These are phyloP conservation scores for Toxotes jaculatrix DNA, from an alignment of 2,113 vertebrate species.

Conservation along the genomic window DNA sequence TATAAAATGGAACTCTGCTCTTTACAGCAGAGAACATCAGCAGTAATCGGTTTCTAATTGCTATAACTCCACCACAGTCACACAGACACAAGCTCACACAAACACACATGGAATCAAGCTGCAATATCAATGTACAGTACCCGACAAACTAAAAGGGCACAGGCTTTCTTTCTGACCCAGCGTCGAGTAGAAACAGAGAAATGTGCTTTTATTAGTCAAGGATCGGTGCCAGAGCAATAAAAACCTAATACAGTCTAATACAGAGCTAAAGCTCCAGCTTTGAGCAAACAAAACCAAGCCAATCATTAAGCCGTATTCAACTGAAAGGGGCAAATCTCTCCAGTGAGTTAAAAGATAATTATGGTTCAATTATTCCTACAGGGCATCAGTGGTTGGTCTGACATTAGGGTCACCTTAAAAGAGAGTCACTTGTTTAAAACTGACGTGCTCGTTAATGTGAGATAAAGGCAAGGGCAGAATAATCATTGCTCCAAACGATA, in stretches of 20 bases:
- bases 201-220: constrained; percentile 11
- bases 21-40: not conserved
- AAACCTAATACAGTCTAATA: constrained; percentile 26
- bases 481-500: not conserved
- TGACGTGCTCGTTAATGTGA: not conserved
- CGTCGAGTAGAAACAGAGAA: not conserved
- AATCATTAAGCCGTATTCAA: constrained; percentile 44
- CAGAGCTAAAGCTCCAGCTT: constrained; percentile 41
- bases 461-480: not conserved
- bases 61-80: not conserved
- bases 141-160: not conserved
- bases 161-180: constrained; percentile 9
- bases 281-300: constrained; percentile 50
- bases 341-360: constrained; percentile 35
- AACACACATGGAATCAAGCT: constrained; percentile 1
- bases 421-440: not conserved
- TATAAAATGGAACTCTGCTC: not conserved
- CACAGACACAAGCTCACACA: not conserved
- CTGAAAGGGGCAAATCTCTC: constrained; percentile 1
- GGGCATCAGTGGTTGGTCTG: constrained; percentile 8
- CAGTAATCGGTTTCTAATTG: constrained; percentile 9
- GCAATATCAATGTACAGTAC: not conserved
- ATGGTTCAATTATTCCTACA: constrained; percentile 30
- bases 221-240: constrained; percentile 26
- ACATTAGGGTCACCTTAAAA: constrained; percentile 26